These are phyloP conservation scores for Scarus forsteni DNA, from an alignment of 2,797 vertebrate species.

Conservation along the genomic window DNA sequence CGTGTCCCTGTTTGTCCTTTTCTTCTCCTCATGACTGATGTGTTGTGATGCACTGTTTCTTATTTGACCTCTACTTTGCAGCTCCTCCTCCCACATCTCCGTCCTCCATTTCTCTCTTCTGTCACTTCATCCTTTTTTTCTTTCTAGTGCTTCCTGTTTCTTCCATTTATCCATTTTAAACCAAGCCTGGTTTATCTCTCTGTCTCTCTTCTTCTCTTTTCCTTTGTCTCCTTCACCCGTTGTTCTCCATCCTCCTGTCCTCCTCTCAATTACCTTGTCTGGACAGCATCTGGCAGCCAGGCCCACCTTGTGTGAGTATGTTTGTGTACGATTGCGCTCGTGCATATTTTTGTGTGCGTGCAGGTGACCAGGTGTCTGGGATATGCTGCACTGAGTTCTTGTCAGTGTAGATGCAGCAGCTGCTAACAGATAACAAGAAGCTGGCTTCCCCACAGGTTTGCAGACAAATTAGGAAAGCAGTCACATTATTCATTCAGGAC, in stretches of 20 bases:
- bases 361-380: conserved; percentile 42
- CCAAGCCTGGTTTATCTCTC: conserved; percentile 19
- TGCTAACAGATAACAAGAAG: conserved; percentile 63
- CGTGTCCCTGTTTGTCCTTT: conserved; percentile 15
- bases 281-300: conserved; percentile 60
- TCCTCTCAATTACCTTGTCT: conserved; percentile 57
- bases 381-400: conserved; percentile 45
- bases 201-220: conserved; percentile 13
- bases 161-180: conserved; percentile 8
- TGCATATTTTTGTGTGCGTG: conserved; percentile 32
- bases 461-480: conserved; percentile 60
- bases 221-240: conserved; percentile 6
- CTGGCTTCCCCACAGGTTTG: conserved; percentile 46
- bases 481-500: conserved; percentile 52
- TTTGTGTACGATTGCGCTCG: conserved; percentile 9
- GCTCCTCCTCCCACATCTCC: conserved; percentile 1
- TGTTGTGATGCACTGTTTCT: conserved; percentile 28
- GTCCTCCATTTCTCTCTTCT: background rate
- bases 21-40: conserved; percentile 16
- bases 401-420: conserved; percentile 60
- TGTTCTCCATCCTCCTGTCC: conserved; percentile 32
- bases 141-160: conserved; percentile 24
- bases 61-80: conserved; percentile 37
- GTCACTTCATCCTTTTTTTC: conserved; percentile 1
- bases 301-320: conserved; percentile 8